A percentile compares a stretch with the other conserved stretches of the same genome.
phyloP scores from a whole-genome alignment of 2,113 vertebrate species.

The Procavia capensis region DNA sequence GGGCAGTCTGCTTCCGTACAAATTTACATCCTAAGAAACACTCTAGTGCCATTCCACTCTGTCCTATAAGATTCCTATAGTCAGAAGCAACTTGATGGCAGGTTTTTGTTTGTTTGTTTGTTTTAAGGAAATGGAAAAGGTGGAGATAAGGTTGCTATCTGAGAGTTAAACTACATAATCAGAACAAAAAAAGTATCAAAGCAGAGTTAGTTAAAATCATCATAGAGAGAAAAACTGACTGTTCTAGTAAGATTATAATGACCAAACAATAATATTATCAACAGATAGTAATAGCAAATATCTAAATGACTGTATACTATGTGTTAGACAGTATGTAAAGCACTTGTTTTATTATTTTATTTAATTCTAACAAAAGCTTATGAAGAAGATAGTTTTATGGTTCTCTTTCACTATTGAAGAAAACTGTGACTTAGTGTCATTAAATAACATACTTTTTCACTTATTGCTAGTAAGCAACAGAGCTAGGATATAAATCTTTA shows the following conservation, averaged over 20 bases:
- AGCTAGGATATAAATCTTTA: background rate
- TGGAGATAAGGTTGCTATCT: slow-evolving; percentile 7
- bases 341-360: background rate
- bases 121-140: slow-evolving; percentile 32
- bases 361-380: background rate
- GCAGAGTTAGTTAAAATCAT: background rate
- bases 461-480: background rate
- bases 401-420: background rate
- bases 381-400: background rate
- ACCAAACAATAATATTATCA: background rate
- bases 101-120: no score
- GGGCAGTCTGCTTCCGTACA: no score
- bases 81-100: no score
- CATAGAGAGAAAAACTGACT: background rate
- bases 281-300: background rate
- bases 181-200: background rate
- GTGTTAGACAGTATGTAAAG: background rate
- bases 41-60: no score
- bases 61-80: no score
- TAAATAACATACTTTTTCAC: background rate
- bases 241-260: background rate
- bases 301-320: background rate
- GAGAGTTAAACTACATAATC: background rate
- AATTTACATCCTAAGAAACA: no score
- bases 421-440: background rate